Conservation (phyloP, 2,113 vertebrate genomes). For the Corythoichthys haematopterus region DNA sequence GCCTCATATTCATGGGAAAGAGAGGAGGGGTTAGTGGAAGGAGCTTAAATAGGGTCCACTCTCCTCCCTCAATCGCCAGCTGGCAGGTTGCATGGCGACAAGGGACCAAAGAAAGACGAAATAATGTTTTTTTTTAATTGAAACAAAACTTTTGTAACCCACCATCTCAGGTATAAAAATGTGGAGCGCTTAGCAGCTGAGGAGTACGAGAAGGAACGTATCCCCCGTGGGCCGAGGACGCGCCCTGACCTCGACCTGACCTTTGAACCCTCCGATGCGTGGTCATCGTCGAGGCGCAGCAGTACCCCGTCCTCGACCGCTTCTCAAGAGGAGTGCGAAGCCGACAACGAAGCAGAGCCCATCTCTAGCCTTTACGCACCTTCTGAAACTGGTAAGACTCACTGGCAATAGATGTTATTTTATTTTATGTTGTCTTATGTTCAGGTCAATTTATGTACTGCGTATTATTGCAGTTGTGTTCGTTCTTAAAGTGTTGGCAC, state of each 20-base stretch:
- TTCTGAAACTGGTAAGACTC: constrained; percentile 57
- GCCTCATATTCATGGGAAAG: constrained; percentile 60
- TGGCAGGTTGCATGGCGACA: constrained; percentile 33
- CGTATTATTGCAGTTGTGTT: no score
- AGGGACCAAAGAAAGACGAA: constrained; percentile 25
- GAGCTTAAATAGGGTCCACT: constrained; percentile 20
- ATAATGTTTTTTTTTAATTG: neutral
- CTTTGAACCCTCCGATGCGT: constrained; percentile 73
- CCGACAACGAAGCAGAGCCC: constrained; percentile 52
- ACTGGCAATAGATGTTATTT: neutral
- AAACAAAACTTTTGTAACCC: neutral
- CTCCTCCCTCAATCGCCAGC: constrained; percentile 28
- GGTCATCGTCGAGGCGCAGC: constrained; percentile 66
- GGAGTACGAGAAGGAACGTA: constrained; percentile 83
- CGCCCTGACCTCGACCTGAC: constrained; percentile 77
- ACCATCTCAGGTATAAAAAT: constrained; percentile 85
- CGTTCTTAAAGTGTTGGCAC: no score
- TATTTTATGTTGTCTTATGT: no score
- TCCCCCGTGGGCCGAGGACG: constrained; percentile 65
- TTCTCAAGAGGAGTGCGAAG: constrained; percentile 71
- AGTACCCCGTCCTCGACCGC: constrained; percentile 70
- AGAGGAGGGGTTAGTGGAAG: constrained; percentile 34
- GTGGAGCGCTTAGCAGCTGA: constrained; percentile 87
- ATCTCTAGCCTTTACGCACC: constrained; percentile 39
- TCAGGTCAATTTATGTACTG: no score